These are phyloP conservation scores for Psophia crepitans DNA, from an alignment of 2,113 vertebrate species.

Conservation along the genomic window DNA sequence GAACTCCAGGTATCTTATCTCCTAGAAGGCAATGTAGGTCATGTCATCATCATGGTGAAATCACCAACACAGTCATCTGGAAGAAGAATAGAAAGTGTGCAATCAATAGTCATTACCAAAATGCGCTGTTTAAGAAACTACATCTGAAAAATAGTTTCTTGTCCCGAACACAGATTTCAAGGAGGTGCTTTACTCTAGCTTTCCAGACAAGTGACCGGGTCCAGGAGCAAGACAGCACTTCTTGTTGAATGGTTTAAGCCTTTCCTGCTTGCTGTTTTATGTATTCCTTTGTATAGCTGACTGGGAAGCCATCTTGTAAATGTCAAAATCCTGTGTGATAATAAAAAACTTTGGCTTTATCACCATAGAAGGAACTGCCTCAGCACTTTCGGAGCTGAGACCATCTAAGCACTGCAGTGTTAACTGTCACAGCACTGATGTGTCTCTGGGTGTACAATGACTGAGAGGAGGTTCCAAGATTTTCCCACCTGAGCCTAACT, in stretches of 20 bases:
- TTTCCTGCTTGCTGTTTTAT: background rate
- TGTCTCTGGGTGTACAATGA: background rate
- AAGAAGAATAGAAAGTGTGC: background rate
- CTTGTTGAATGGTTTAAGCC: background rate
- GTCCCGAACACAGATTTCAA: background rate
- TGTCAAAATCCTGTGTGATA: background rate
- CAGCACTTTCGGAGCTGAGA: background rate
- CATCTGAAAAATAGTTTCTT: background rate
- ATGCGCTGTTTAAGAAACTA: rapidly evolving
- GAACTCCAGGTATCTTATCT: background rate
- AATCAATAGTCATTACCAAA: background rate
- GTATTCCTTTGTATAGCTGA: rapidly evolving
- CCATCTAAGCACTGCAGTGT: background rate
- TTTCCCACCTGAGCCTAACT: background rate
- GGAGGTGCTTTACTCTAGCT: background rate
- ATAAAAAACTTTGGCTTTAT: background rate
- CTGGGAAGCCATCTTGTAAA: background rate
- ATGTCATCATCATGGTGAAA: background rate
- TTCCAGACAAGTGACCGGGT: background rate
- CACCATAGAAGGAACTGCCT: background rate
- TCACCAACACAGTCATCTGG: background rate
- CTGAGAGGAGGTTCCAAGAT: background rate
- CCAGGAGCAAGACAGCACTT: background rate
- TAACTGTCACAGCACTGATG: background rate
- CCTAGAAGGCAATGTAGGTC: background rate